A percentile compares a stretch with the other conserved stretches of the same genome.
These are phyloP conservation scores for Agrilus mali DNA, from an alignment of 2,888 invertebrate genomes.

Conservation along the genomic window DNA sequence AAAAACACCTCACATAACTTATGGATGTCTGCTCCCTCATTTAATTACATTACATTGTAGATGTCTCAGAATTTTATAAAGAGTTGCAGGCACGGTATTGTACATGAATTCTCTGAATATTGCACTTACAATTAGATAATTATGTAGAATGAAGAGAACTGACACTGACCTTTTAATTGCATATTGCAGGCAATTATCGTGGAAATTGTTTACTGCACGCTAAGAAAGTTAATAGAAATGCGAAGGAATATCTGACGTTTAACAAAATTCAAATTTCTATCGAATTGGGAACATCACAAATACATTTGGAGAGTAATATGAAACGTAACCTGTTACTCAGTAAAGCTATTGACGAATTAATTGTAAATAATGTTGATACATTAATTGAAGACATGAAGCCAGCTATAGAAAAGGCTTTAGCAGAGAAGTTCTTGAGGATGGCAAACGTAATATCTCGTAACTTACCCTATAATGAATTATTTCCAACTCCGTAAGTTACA, in stretches of 20 bases:
- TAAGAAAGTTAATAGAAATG: constrained; percentile 40
- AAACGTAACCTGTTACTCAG: constrained; percentile 51
- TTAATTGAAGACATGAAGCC: constrained; percentile 54
- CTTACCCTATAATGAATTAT: constrained; percentile 56
- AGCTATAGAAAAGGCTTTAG: constrained; percentile 47
- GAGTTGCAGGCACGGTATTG: no score
- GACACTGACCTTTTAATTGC: no score
- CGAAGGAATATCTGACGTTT: constrained; percentile 45
- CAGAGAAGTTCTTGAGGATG: constrained; percentile 51
- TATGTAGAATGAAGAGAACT: no score
- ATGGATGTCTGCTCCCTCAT: no score
- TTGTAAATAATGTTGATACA: constrained; percentile 52
- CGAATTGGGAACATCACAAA: constrained; percentile 43
- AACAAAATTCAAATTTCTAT: constrained; percentile 49
- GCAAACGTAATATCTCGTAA: constrained; percentile 54
- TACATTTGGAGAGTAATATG: constrained; percentile 52
- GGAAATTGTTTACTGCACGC: constrained; percentile 52
- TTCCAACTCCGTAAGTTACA: constrained; percentile 34
- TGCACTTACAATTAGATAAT: no score
- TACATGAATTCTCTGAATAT: no score
- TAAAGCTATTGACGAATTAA: constrained; percentile 48
- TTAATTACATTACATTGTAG: no score
- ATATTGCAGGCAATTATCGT: constrained; percentile 45
- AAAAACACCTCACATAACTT: no score
- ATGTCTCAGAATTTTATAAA: no score